Evolutionary conservation across 2,888 invertebrate species (phyloP).

Genomic region (Drosophila testacea): DNA sequence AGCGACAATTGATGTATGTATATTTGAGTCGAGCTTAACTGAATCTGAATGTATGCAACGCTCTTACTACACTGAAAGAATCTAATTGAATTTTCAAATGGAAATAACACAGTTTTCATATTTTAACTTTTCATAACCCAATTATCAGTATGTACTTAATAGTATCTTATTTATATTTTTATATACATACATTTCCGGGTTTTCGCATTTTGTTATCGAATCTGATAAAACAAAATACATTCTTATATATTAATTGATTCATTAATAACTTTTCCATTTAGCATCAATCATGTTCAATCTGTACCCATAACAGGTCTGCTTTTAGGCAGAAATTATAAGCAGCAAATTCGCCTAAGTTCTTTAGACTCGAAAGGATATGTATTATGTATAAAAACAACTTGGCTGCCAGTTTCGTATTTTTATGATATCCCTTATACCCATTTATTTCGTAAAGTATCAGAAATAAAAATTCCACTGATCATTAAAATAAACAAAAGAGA

Average conservation of each 20-base stretch:
- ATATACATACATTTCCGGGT: background rate
- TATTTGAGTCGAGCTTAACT: conserved; percentile 11
- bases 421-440: background rate
- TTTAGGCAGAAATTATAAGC: no score
- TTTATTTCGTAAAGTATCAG: background rate
- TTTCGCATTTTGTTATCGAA: background rate
- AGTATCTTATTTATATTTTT: conserved; percentile 11
- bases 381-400: no score
- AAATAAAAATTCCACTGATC: conserved; percentile 18
- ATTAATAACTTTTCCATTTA: no score
- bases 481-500: conserved; percentile 18
- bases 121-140: conserved; percentile 2
- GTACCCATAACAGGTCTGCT: no score
- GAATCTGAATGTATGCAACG: background rate
- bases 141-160: conserved; percentile 4
- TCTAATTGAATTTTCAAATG: background rate
- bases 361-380: no score
- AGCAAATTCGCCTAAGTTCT: no score
- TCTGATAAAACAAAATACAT: no score
- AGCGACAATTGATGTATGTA: background rate
- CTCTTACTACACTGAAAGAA: background rate
- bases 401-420: background rate
- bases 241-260: no score
- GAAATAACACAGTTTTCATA: background rate
- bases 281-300: no score